Conservation (phyloP, 2,797 vertebrate genomes). For the Galagoides demidoff region DNA sequence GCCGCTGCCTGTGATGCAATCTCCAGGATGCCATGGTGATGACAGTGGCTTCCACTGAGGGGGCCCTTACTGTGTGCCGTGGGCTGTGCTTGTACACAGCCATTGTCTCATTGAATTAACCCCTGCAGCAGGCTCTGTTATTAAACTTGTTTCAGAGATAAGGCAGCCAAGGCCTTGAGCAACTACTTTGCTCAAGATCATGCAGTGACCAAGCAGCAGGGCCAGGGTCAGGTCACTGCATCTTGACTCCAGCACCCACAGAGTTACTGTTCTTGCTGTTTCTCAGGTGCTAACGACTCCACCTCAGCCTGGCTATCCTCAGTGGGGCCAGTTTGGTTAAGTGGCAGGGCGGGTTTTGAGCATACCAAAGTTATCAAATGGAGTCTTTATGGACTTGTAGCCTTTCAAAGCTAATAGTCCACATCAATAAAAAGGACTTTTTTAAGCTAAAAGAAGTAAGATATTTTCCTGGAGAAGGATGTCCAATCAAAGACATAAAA, state of each 20-base stretch:
- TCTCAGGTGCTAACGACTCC: not conserved
- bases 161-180: not conserved
- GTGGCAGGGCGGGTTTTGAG: not conserved
- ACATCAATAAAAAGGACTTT: not conserved
- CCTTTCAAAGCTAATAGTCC: not conserved
- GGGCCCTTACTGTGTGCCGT: not conserved
- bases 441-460: not conserved
- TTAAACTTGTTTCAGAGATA: not conserved
- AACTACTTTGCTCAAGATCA: not conserved
- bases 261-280: not conserved
- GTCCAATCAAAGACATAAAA: not conserved
- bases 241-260: not conserved
- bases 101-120: not conserved
- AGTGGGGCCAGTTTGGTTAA: not conserved
- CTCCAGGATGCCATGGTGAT: not conserved
- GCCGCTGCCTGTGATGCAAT: fast-evolving
- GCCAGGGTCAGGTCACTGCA: not conserved
- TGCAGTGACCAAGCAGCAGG: not conserved
- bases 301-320: not conserved
- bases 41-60: not conserved
- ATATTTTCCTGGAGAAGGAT: not conserved
- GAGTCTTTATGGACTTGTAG: not conserved
- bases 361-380: not conserved
- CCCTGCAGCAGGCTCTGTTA: not conserved
- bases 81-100: not conserved